phyloP scores from a whole-genome alignment of 2,113 vertebrate species.

The Mionectes macconnelli region DNA sequence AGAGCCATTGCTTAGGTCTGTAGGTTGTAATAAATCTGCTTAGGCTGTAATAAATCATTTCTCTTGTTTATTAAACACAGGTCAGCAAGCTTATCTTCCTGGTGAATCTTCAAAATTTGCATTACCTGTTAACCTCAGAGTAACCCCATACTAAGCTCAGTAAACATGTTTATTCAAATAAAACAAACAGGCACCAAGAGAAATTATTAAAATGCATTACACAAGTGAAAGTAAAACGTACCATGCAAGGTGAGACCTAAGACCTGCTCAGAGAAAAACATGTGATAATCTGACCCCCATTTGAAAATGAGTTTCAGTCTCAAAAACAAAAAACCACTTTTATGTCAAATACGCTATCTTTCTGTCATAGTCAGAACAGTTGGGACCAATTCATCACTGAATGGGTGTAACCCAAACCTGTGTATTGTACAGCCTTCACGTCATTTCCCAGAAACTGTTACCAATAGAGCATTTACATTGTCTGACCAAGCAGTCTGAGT shows the following conservation, averaged over 20 bases:
- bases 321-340: background rate
- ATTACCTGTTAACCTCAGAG: slow-evolving; percentile 5
- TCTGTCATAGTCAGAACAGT: no score
- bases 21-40: no score
- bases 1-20: background rate
- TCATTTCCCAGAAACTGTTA: no score
- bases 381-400: no score
- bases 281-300: background rate
- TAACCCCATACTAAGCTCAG: background rate
- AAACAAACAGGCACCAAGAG: background rate
- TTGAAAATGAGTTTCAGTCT: background rate
- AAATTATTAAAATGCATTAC: background rate
- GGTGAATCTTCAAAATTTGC: background rate
- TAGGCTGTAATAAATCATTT: slow-evolving; percentile 52
- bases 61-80: slow-evolving; percentile 58
- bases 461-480: no score
- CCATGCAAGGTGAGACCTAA: background rate
- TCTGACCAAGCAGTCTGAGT: no score
- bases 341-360: background rate
- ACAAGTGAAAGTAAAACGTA: background rate
- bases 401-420: no score
- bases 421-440: no score
- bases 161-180: slow-evolving; percentile 13
- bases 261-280: background rate
- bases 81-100: slow-evolving; percentile 33